Percentiles rank a stretch among this genome's conserved stretches.
Evolutionary conservation across 2,888 invertebrate species (phyloP).

Genomic region (Autographa gamma): DNA sequence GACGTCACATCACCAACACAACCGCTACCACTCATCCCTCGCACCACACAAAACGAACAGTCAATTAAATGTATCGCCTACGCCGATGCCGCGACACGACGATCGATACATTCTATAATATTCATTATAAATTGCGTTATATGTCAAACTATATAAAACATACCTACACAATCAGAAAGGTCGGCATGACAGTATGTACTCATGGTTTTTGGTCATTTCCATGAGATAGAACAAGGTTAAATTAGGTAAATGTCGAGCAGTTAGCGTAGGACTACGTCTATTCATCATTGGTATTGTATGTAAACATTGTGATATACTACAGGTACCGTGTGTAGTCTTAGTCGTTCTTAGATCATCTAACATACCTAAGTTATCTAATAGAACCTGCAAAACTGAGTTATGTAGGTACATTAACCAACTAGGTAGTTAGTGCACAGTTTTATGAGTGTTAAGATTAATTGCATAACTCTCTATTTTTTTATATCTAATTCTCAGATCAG

Average conservation of each 20-base stretch:
- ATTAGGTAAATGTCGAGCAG: conserved; percentile 51
- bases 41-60: conserved; percentile 54
- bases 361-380: neutral
- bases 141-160: conserved; percentile 60
- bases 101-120: conserved; percentile 66
- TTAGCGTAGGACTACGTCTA: conserved; percentile 29
- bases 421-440: neutral
- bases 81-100: conserved; percentile 62
- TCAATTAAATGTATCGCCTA: conserved; percentile 74
- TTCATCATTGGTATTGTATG: conserved; percentile 6
- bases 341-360: neutral
- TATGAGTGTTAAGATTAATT: neutral
- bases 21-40: conserved; percentile 40
- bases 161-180: conserved; percentile 68
- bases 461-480: too few relatives aligned
- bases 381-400: neutral
- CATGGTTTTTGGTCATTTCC: conserved; percentile 44
- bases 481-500: too few relatives aligned
- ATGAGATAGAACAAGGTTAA: conserved; percentile 38
- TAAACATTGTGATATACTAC: conserved; percentile 9
- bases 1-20: conserved; percentile 9
- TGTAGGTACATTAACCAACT: too few relatives aligned
- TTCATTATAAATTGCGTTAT: conserved; percentile 72
- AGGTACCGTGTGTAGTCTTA: neutral
- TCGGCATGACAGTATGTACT: conserved; percentile 40